A percentile compares a stretch with the other conserved stretches of the same genome.
phyloP scores from a whole-genome alignment of 2,113 vertebrate species.

The Leptodactylus fuscus region DNA sequence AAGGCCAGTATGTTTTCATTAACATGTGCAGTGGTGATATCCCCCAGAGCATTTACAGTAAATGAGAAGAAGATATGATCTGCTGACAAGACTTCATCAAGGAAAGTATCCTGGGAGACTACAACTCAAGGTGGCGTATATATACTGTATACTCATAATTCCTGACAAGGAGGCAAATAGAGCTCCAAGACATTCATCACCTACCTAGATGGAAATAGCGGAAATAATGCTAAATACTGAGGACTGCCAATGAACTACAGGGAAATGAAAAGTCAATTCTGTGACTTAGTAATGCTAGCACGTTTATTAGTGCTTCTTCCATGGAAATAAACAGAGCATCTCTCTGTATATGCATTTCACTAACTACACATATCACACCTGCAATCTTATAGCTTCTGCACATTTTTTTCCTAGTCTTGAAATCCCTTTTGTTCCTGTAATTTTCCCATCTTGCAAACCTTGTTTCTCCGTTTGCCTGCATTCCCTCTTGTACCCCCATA shows the following conservation, averaged over 20 bases:
- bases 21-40: slow-evolving; percentile 26
- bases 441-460: too few species aligned
- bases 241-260: background rate
- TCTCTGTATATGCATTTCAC: background rate
- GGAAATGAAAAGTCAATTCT: background rate
- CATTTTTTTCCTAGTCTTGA: background rate
- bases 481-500: too few species aligned
- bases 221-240: background rate
- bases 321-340: background rate
- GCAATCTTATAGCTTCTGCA: too few species aligned
- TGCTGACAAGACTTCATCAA: slow-evolving; percentile 20
- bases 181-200: background rate
- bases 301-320: background rate
- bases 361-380: background rate
- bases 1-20: slow-evolving; percentile 18
- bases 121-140: background rate
- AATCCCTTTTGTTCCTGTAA: background rate
- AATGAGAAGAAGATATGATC: slow-evolving; percentile 29
- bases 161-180: background rate
- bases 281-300: background rate
- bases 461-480: too few species aligned
- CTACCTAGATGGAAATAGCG: background rate
- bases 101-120: slow-evolving; percentile 2
- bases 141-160: background rate
- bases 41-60: slow-evolving; percentile 14